Evolutionary conservation across 2,888 invertebrate species (phyloP).

Genomic region (Thecocarcelia acutangulata): DNA sequence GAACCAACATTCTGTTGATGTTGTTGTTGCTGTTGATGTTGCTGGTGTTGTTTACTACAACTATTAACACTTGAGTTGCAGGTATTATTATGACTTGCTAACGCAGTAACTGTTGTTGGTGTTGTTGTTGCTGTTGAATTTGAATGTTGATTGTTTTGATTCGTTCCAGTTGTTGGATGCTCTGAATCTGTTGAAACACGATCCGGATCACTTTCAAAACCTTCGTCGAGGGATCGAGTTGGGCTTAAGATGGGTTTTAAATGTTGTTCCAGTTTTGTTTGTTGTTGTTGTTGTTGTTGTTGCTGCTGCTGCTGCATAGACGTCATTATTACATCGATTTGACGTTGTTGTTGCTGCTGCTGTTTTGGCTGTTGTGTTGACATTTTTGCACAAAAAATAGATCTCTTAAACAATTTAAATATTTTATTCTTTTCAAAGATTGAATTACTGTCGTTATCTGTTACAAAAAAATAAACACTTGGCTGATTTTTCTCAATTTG

Average conservation of each 20-base stretch:
- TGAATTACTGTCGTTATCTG: constrained; percentile 46
- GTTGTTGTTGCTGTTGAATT: constrained; percentile 21
- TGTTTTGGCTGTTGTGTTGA: constrained; percentile 57
- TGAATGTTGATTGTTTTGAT: constrained; percentile 63
- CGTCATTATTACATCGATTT: constrained; percentile 65
- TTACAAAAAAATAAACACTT: constrained; percentile 53
- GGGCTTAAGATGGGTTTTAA: constrained; percentile 81
- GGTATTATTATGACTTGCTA: constrained; percentile 24
- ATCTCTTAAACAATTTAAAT: constrained; percentile 26
- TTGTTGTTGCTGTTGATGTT: constrained; percentile 51
- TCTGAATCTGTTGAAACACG: constrained; percentile 82
- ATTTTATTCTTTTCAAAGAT: constrained; percentile 46
- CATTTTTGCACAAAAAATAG: constrained; percentile 52
- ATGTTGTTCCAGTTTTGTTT: constrained; percentile 79
- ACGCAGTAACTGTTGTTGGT: constrained; percentile 48
- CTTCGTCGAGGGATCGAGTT: constrained; percentile 82
- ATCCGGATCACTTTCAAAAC: constrained; percentile 82
- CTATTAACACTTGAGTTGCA: constrained; percentile 36
- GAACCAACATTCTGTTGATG: constrained; percentile 75
- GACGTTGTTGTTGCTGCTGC: constrained; percentile 55
- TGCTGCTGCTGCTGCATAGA: constrained; percentile 62
- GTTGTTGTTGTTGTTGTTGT: constrained; percentile 56
- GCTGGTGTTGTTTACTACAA: constrained; percentile 20
- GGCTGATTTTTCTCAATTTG: constrained; percentile 48
- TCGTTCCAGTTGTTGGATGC: constrained; percentile 76